Base-by-base conservation (phyloP, 2,797 vertebrate species). In the Etheostoma perlongum region DNA sequence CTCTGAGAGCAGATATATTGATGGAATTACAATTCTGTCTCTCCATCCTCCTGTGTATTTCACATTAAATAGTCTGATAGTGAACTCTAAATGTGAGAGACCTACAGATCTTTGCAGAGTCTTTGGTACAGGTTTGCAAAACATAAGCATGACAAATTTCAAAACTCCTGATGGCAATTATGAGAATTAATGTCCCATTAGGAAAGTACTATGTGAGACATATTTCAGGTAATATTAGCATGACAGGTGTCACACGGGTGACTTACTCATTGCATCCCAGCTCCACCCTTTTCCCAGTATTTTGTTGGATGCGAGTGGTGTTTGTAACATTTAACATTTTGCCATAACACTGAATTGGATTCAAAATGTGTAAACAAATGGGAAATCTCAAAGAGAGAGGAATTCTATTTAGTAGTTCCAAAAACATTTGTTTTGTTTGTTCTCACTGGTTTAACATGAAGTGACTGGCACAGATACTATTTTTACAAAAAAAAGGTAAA, bases 51-150 rank as follows among this genome's bases (percentile, higher is more conserved):
- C 10, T 42, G n/a, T 16, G 18, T 55, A 42, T 70, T 62, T 67
- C 46, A 73, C 23, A 57, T 42, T 5, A 30, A 27, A 57, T 6
- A 21, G 12, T 23, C 61, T 66, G 46, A 77, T 9, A 27, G 61
- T 44, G 16, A 64, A 67, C 18, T 69, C 10, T 36, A 40, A 67
- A 78, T 65, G 55, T 48, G 33, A 76, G 9, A 0, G 66, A 67
- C 63, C 67, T 55, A 16, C 36, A 42, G 7, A 59, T 13, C 19
- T n/a, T 42, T 21, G 19, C 3, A 2, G n/a, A 30, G 21, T 13
- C 13, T 44, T 13, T 14, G 13, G 40, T 16, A 3, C n/a, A 2
- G 21, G 15, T 25, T 2, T 61, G 21, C 46, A 30, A 48, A 63
- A 63, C 5, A 19, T 11, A 11, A n/a, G 25, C 57, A 42, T 21